phyloP scores from a whole-genome alignment of 2,113 vertebrate species.

The Chloropsis cyanopogon region DNA sequence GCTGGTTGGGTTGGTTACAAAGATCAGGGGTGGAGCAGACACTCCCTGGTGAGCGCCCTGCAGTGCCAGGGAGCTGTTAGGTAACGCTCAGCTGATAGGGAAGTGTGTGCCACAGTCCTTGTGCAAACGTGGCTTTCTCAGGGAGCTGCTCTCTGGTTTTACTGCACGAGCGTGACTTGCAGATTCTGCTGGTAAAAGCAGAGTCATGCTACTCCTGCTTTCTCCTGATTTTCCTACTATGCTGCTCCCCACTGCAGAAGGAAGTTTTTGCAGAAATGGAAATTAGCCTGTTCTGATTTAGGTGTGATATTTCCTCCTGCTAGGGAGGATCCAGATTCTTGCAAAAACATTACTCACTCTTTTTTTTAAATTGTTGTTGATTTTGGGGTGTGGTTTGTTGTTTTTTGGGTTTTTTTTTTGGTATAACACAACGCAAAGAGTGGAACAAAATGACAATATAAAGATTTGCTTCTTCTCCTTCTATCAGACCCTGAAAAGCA shows the following conservation, averaged over 20 bases:
- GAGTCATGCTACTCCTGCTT: background rate
- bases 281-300: background rate
- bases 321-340: background rate
- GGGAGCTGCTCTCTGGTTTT: background rate
- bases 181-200: background rate
- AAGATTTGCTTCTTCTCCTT: background rate
- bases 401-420: background rate
- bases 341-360: background rate
- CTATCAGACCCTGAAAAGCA: background rate
- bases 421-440: background rate
- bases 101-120: background rate
- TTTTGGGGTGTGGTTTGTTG: background rate
- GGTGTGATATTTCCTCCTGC: background rate
- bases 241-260: background rate
- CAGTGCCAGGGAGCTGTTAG: background rate
- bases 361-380: background rate
- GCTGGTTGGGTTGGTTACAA: background rate
- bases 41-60: background rate
- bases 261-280: background rate
- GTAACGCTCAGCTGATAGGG: background rate
- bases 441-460: background rate
- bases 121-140: background rate
- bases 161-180: constrained; percentile 13
- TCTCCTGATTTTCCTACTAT: background rate
- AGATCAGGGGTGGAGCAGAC: background rate